Conservation (phyloP, 2,113 vertebrate genomes). For the Gymnarchus niloticus region DNA sequence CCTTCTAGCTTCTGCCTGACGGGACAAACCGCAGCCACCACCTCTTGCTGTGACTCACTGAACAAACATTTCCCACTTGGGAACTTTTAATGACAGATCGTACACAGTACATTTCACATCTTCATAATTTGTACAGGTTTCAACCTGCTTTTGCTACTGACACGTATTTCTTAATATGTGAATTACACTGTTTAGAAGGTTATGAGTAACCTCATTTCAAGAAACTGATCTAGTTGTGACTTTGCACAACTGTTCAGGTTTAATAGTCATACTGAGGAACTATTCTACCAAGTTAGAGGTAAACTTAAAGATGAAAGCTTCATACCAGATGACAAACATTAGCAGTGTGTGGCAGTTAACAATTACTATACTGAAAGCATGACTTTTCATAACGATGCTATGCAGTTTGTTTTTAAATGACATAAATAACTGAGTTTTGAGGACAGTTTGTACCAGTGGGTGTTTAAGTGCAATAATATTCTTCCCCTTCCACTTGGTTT, state of each 20-base stretch:
- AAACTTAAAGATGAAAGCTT: too few relatives aligned
- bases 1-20: too few relatives aligned
- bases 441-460: constrained; percentile 71
- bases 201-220: not conserved
- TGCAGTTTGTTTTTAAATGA: not conserved
- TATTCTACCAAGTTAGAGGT: not conserved
- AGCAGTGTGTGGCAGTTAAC: not conserved
- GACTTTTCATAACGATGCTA: not conserved
- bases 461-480: constrained; percentile 82
- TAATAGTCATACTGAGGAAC: not conserved
- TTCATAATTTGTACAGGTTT: too few relatives aligned
- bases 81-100: too few relatives aligned
- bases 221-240: not conserved
- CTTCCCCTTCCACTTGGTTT: constrained; percentile 90
- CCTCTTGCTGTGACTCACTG: too few relatives aligned
- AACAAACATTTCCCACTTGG: too few relatives aligned
- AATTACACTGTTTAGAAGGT: not conserved
- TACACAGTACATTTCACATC: too few relatives aligned
- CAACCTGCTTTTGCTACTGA: too few relatives aligned
- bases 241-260: too few relatives aligned
- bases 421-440: not conserved
- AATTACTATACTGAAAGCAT: constrained; percentile 3
- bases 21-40: too few relatives aligned
- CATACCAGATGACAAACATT: not conserved
- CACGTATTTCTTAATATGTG: not conserved